Evolutionary conservation across 1,140 invertebrate species (phyloP).

Genomic region (Pteromalus puparum): DNA sequence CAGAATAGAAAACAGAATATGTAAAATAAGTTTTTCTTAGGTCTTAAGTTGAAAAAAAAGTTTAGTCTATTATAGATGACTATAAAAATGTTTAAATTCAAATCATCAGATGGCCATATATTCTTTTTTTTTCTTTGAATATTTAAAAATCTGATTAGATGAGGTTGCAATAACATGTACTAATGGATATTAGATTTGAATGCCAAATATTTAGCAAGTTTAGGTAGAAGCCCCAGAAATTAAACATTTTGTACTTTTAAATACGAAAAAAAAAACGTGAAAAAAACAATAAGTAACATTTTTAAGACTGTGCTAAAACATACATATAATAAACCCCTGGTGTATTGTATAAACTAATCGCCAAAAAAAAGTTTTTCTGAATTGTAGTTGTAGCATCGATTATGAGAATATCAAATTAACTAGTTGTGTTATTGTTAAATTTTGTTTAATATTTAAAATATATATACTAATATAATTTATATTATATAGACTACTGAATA

Average conservation of each 20-base stretch:
- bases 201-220: background rate
- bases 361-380: background rate
- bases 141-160: background rate
- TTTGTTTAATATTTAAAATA: background rate
- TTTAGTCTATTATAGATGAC: background rate
- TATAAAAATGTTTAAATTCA: background rate
- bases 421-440: background rate
- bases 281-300: background rate
- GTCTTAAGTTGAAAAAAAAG: background rate
- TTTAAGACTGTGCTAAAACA: background rate
- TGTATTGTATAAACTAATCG: background rate
- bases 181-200: background rate
- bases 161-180: too few species aligned
- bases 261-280: background rate
- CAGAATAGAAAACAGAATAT: background rate
- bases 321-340: background rate
- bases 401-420: background rate
- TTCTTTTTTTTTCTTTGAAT: too few species aligned
- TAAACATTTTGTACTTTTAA: slow-evolving; percentile 10
- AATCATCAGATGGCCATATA: too few species aligned
- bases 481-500: background rate
- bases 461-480: background rate
- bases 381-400: background rate
- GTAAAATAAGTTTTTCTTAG: background rate
- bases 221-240: background rate